Evolutionary conservation across 2,113 vertebrate genomes (phyloP).

Genomic region (Melanotaenia duboulayi): DNA sequence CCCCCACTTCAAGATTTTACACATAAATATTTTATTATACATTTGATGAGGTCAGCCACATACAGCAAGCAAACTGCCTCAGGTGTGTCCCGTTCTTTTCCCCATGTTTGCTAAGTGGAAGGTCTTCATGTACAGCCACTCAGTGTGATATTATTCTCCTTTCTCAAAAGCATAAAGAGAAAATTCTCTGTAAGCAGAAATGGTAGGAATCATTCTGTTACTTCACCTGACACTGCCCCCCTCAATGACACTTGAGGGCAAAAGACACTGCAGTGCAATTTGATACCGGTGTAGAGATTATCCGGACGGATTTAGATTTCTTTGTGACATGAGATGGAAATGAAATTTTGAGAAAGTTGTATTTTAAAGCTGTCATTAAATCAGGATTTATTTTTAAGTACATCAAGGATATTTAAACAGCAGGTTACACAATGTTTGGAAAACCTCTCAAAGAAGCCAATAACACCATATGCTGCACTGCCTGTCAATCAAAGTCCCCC

Average conservation of each 20-base stretch:
- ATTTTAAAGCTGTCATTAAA: conserved; percentile 71
- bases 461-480: conserved; percentile 13
- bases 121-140: background rate
- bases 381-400: conserved; percentile 71
- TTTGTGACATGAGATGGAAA: conserved; percentile 77
- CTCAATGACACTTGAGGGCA: conserved; percentile 70
- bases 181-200: background rate
- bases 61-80: background rate
- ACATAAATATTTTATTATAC: conserved; percentile 10
- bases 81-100: background rate
- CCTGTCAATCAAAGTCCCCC: background rate
- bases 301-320: conserved; percentile 76
- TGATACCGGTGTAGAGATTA: conserved; percentile 72
- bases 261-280: conserved; percentile 66
- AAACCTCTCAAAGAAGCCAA: conserved; percentile 1
- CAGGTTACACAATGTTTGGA: conserved; percentile 43
- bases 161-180: background rate
- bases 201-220: conserved; percentile 5
- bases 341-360: conserved; percentile 69
- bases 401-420: conserved; percentile 58
- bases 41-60: conserved; percentile 2
- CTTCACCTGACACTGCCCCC: conserved; percentile 26
- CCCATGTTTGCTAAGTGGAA: conserved; percentile 7
- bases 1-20: conserved; percentile 34
- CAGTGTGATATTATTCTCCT: background rate